A percentile compares a stretch with the other conserved stretches of the same genome.
Evolutionary conservation across 2,888 invertebrate genomes (phyloP).

Genomic region (Nomada hirtipes): DNA sequence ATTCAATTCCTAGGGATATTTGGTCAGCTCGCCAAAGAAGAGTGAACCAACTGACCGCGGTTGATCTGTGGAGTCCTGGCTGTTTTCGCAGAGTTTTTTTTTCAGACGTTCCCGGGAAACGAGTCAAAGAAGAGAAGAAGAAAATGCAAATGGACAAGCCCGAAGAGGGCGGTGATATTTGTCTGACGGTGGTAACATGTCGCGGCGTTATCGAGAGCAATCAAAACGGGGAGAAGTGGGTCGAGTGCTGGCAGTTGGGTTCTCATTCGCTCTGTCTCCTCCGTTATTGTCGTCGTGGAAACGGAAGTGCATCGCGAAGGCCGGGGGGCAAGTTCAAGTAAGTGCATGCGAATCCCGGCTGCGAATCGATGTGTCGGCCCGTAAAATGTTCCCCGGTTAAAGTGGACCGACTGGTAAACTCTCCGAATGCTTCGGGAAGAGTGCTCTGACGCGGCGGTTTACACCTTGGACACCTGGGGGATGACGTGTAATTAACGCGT

Average conservation of each 20-base stretch:
- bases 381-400: conserved; percentile 17
- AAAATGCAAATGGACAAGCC: neutral
- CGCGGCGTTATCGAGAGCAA: conserved; percentile 54
- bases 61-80: neutral
- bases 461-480: neutral
- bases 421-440: no score
- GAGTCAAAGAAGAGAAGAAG: neutral
- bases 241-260: conserved; percentile 50
- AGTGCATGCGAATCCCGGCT: conserved; percentile 32
- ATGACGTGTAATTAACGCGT: neutral
- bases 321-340: conserved; percentile 49
- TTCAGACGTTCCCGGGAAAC: no score
- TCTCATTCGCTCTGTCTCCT: conserved; percentile 22
- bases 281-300: conserved; percentile 35
- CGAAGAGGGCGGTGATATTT: neutral
- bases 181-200: conserved; percentile 23
- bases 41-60: no score
- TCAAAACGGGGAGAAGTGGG: conserved; percentile 63
- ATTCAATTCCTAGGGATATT: no score
- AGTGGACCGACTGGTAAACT: conserved; percentile 14
- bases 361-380: conserved; percentile 43
- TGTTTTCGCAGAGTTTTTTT: neutral
- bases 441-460: no score
- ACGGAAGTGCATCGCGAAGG: conserved; percentile 49
- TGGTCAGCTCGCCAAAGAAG: no score